These are phyloP conservation scores for Chrosomus eos DNA, from an alignment of 2,797 vertebrate species.

Conservation along the genomic window DNA sequence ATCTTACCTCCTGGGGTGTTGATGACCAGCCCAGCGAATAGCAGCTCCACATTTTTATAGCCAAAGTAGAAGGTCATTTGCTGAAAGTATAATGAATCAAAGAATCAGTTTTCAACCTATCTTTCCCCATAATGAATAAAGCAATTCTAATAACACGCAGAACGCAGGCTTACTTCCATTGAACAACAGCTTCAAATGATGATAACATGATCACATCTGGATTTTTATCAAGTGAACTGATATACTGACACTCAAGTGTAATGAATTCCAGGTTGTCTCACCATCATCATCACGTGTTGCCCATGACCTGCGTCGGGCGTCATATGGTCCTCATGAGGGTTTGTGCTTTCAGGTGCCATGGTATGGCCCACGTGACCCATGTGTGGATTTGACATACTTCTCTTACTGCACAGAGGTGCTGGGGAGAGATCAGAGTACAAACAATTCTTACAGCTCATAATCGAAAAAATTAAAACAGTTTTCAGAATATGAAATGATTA, in stretches of 20 bases:
- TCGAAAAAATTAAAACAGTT: neutral
- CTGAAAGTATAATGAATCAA: conserved; percentile 71
- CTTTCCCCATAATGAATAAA: neutral
- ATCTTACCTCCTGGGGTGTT: conserved; percentile 89
- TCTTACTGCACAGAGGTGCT: conserved; percentile 37
- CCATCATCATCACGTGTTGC: conserved; percentile 64
- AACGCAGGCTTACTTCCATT: neutral
- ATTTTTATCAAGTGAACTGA: neutral
- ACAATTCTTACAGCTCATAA: neutral
- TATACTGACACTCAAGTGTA: neutral
- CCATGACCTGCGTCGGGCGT: conserved; percentile 22
- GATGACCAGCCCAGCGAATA: conserved; percentile 90
- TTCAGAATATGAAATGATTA: neutral
- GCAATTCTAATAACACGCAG: neutral
- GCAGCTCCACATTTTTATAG: conserved; percentile 84
- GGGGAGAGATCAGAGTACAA: neutral
- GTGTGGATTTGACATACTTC: conserved; percentile 49
- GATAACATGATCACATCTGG: neutral
- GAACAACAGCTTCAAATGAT: neutral
- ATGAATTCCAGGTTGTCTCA: conserved; percentile 30
- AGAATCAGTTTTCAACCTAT: neutral
- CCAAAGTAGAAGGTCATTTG: conserved; percentile 94
- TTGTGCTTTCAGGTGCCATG: conserved; percentile 27
- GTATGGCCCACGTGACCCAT: neutral
- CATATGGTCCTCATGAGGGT: conserved; percentile 18